A percentile compares a stretch with the other conserved stretches of the same genome.
phyloP scores from a whole-genome alignment of 2,797 vertebrate species.

The Pseudochaenichthys georgianus region DNA sequence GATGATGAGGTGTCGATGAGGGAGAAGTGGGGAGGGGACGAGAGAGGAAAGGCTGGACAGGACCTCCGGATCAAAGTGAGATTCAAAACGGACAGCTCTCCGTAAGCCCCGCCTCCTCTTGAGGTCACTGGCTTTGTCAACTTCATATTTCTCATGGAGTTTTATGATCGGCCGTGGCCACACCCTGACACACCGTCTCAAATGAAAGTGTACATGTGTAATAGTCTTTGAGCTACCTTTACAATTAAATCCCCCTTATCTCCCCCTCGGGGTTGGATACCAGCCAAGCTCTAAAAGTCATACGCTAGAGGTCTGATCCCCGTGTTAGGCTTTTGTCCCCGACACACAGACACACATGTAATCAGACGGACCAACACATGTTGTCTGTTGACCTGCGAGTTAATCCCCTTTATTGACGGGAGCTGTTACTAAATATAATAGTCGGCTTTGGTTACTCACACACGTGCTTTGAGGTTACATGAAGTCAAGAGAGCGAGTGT shows the following conservation, averaged over 20 bases:
- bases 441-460: slow-evolving; percentile 3
- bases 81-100: slow-evolving; percentile 58
- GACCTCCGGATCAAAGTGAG: slow-evolving; percentile 56
- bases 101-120: slow-evolving; percentile 48
- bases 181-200: slow-evolving; percentile 39
- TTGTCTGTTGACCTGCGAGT: not conserved
- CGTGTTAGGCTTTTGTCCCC: slow-evolving; percentile 17
- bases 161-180: slow-evolving; percentile 34
- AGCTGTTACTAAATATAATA: slow-evolving; percentile 11
- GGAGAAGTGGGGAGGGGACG: slow-evolving; percentile 57
- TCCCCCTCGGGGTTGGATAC: slow-evolving; percentile 50
- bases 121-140: slow-evolving; percentile 66
- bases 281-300: slow-evolving; percentile 38
- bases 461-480: slow-evolving; percentile 1
- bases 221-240: slow-evolving; percentile 14
- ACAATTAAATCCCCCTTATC: slow-evolving; percentile 48
- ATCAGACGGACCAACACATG: slow-evolving; percentile 7
- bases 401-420: slow-evolving; percentile 41
- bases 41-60: slow-evolving; percentile 47
- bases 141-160: slow-evolving; percentile 65
- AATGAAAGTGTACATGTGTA: slow-evolving; percentile 14
- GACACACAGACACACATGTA: slow-evolving; percentile 20
- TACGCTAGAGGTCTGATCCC: slow-evolving; percentile 58
- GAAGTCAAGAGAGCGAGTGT: not conserved
- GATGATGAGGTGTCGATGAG: slow-evolving; percentile 79